Base-by-base conservation (phyloP, 2,113 vertebrate species). In the Sigmodon hispidus region DNA sequence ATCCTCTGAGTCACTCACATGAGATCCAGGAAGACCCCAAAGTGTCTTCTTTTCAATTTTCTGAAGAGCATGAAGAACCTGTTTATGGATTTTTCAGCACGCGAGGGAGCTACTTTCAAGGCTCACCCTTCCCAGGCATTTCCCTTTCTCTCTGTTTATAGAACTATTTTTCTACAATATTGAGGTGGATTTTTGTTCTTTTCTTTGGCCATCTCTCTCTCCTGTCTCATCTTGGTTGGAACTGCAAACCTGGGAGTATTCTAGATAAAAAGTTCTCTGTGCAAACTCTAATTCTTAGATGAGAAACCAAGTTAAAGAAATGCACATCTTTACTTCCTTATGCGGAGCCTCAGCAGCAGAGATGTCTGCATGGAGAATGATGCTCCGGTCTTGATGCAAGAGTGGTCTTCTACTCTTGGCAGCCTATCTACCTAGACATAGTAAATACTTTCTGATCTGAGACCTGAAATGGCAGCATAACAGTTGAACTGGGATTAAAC, bases 391-490 rank as follows among this genome's bases (percentile, higher is more conserved):
- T 69, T 69, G 34, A 69, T 69, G 67, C 67, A 2, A 3, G 67
- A 69, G 34, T 2, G 16, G 67, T n/a, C 67, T 7, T 69, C 34
- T 69, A 34, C 15, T 34, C 67, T 69, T 69, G 67, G 67, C 34
- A 69, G 15, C 67, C 67, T 65, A 3, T 65, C 63, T 65, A 11
- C 63, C 13, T 8, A 29, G 63, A 65, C 29, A 29, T 19, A n/a
- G 75, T 7, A 43, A 93, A 80, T 26, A 70, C 26, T 0, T 0
- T 0, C 0, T 55, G 52, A 61, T 21, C 88, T 45, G 69, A 97
- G 88, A 57, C 22, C 19, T 63, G 75, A 87, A 75, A 90, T 92
- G 36, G 92, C 88, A 93, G 15, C 52, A 36, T 63, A 50, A 80
- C 2, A 79, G 50, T 57, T 29, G 63, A 79, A 59, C 21, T 84